Percentiles rank a stretch among this genome's conserved stretches.
phyloP scores from a whole-genome alignment of 2,113 vertebrate genomes.

The Meles meles region DNA sequence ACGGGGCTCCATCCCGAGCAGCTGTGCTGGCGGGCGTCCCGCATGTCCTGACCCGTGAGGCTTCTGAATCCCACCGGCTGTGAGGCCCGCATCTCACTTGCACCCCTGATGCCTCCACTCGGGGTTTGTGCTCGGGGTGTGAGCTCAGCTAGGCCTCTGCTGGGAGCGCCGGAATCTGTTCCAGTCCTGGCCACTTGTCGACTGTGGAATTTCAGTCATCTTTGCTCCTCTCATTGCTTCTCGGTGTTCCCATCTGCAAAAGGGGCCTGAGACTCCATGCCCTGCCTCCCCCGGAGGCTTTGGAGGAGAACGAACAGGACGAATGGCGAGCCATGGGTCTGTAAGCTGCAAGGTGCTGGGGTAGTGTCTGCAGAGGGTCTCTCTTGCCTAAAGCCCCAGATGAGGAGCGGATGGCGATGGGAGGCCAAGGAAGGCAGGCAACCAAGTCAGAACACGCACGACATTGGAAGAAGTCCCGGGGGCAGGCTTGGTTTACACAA shows the following conservation, averaged over 20 bases:
- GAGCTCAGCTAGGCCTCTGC: not conserved
- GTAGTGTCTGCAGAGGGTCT: fast-evolving
- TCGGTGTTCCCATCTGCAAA: not conserved
- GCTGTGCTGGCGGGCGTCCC: too few relatives aligned
- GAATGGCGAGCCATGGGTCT: not conserved
- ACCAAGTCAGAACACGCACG: not conserved
- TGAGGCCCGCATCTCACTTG: fast-evolving
- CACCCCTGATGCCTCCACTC: not conserved
- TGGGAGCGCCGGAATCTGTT: not conserved
- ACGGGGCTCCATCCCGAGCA: fast-evolving
- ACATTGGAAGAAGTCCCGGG: not conserved
- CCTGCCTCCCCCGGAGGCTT: not conserved
- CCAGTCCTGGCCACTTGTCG: too few relatives aligned
- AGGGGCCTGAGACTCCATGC: not conserved
- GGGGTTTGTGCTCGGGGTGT: not conserved
- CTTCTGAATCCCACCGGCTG: not conserved
- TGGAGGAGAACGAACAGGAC: not conserved
- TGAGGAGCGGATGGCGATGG: fast-evolving
- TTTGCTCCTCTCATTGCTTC: not conserved
- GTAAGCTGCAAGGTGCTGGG: fast-evolving
- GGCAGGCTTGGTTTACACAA: not conserved
- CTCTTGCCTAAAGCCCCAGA: not conserved
- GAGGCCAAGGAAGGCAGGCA: fast-evolving
- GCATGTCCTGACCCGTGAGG: not conserved
- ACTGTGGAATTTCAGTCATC: fast-evolving